Evolutionary conservation across 2,888 invertebrate species (phyloP), one percentile per base, ranked within the genome.

Genomic region (Lacanobia oleracea): DNA sequence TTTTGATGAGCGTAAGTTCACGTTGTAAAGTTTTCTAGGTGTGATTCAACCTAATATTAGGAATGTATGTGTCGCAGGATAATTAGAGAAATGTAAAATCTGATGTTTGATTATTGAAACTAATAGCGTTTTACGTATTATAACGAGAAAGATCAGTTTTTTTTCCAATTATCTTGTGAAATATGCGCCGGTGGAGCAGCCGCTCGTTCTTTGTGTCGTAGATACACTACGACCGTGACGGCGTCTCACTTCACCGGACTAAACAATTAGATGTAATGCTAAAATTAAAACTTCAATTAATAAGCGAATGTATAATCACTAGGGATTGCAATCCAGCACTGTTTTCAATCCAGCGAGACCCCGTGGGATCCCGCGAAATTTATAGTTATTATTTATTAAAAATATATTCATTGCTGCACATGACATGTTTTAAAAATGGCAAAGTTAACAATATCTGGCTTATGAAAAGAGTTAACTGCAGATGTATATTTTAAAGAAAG

Each of bases 1-100:
- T 89, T n/a, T 87, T 88, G 87, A 88, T 84, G 85, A 84, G 81
- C 87, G 82, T 79, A 83, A 82, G 86, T 88, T 87, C 86, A 84
- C 79, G 83, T 81, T 86, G 81, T 88, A 89, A 87, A 88, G 84
- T 73, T 79, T 91, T 89, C 54, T 86, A 91, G 89, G 86, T 90
- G 87, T 90, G 90, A 87, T 89, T 88, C 79, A 89, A 88, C 82
- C 79, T 91, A 89, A 89, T 89, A 86, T 90, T 90, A 90, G 87
- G 68, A 70, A 66, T 77, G 75, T 74, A 67, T 59, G 21, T 14
- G 40, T 59, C 59, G 2, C 14, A 59, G 59, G 40, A 40, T 40
- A 59, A 59, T 59, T 59, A 37, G 40, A 21, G 5, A 14, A 59
- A 40, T 59, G 7, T 14, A 59, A 59, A 14, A 40, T 21, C 40